Conservation (phyloP, 92 coral and sea anemone species). For the Actinernus sp. region DNA sequence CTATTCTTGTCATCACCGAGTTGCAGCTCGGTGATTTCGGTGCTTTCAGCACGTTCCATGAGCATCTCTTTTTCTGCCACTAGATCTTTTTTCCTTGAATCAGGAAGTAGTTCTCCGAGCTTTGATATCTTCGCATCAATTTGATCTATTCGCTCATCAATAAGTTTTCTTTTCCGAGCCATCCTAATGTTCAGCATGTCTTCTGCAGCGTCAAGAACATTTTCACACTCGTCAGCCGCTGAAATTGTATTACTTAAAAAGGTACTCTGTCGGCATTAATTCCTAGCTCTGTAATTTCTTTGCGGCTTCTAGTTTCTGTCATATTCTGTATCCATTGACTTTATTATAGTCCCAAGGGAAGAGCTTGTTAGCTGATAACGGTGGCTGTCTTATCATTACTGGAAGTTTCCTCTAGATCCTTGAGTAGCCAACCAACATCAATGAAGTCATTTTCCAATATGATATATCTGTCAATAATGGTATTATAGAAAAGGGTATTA, state of each 20-base stretch:
- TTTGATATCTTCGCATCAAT: slow-evolving; percentile 19
- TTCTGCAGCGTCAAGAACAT: slow-evolving; percentile 32
- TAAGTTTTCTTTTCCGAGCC: slow-evolving; percentile 1
- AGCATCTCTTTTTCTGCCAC: slow-evolving; percentile 21
- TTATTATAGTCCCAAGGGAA: slow-evolving; percentile 6
- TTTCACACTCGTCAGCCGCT: slow-evolving; percentile 20
- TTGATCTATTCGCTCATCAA: slow-evolving; percentile 19
- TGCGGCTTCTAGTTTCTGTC: slow-evolving; percentile 45
- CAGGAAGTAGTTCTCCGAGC: slow-evolving; percentile 25
- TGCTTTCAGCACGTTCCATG: slow-evolving; percentile 25
- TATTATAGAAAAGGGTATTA: too few relatives aligned
- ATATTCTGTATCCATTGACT: slow-evolving; percentile 71
- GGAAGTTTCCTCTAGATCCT: slow-evolving; percentile 13
- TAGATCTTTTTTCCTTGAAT: slow-evolving; percentile 23
- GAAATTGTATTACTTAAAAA: slow-evolving; percentile 6
- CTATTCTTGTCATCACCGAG: slow-evolving; percentile 8
- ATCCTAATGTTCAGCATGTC: slow-evolving; percentile 28
- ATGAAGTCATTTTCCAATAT: slow-evolving; percentile 44
- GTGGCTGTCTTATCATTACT: neutral
- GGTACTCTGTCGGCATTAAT: slow-evolving; percentile 41
- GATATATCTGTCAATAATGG: slow-evolving; percentile 50
- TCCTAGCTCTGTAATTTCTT: slow-evolving; percentile 30
- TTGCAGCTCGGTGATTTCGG: slow-evolving; percentile 10
- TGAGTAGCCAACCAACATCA: slow-evolving; percentile 47
- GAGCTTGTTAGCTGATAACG: slow-evolving; percentile 12